phyloP scores from a whole-genome alignment of 2,113 vertebrate species.

The Butastur rufipennis region DNA sequence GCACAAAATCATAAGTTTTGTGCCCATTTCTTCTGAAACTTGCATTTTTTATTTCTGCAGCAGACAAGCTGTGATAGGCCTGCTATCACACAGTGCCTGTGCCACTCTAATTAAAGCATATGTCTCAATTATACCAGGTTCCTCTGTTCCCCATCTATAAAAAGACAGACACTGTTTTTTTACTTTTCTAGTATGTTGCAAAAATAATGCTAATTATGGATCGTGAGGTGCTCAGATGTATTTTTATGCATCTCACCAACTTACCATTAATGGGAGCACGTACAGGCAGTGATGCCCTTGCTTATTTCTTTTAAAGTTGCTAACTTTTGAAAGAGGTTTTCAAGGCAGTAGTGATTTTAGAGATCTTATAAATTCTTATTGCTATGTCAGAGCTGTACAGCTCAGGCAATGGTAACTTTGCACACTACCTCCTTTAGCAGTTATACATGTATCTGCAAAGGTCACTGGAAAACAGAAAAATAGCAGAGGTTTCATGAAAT shows the following conservation, averaged over 20 bases:
- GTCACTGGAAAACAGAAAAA: not conserved
- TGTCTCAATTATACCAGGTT: not conserved
- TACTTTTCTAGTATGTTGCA: not conserved
- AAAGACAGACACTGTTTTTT: not conserved
- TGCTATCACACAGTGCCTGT: not conserved
- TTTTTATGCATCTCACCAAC: not conserved
- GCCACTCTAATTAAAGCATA: slow-evolving; percentile 9
- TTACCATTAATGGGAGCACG: not conserved
- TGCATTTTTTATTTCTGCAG: not conserved
- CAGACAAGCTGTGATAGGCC: not conserved
- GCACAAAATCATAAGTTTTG: not conserved
- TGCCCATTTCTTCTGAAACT: not conserved
- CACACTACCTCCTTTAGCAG: not conserved
- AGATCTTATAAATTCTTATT: not conserved
- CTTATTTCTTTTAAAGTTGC: not conserved
- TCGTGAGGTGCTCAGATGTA: not conserved
- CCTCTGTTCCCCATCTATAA: not conserved
- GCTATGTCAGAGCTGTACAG: not conserved
- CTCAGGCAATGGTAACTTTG: not conserved
- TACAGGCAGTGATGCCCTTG: not conserved
- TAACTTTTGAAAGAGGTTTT: not conserved
- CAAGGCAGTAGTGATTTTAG: not conserved
- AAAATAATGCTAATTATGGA: not conserved
- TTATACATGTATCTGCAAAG: not conserved
- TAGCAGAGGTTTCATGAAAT: not conserved